Evolutionary conservation across 2,113 vertebrate species (phyloP).

Genomic region (Vombatus ursinus): DNA sequence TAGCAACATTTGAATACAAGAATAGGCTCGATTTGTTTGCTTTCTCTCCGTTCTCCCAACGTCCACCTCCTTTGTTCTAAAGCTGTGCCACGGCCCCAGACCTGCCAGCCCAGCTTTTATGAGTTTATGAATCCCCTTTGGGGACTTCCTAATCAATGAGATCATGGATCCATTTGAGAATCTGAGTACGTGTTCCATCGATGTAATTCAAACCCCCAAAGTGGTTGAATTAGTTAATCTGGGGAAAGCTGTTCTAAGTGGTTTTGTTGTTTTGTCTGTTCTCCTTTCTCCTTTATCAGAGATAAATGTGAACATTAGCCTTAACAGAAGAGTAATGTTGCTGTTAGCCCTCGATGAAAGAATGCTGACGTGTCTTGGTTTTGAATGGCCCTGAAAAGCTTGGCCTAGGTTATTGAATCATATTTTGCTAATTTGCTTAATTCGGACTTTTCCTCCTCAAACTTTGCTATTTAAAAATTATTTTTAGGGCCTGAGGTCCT

Average conservation of each 20-base stretch:
- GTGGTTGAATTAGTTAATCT: background rate
- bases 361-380: background rate
- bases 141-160: background rate
- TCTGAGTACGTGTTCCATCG: background rate
- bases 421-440: background rate
- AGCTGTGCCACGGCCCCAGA: background rate
- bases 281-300: background rate
- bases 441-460: conserved; percentile 21
- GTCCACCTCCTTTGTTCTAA: background rate
- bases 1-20: background rate
- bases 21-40: background rate
- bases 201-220: background rate
- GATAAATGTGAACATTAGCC: background rate
- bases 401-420: background rate
- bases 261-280: background rate
- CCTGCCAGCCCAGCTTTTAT: background rate
- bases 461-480: background rate
- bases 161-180: background rate
- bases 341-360: too few species aligned
- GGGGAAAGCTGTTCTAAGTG: background rate
- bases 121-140: background rate
- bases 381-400: conserved; percentile 1
- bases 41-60: background rate
- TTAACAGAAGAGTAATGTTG: background rate
- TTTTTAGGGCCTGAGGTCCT: conserved; percentile 18